These are phyloP conservation scores for Pogona vitticeps DNA, from an alignment of 2,113 vertebrate genomes.

Conservation along the genomic window DNA sequence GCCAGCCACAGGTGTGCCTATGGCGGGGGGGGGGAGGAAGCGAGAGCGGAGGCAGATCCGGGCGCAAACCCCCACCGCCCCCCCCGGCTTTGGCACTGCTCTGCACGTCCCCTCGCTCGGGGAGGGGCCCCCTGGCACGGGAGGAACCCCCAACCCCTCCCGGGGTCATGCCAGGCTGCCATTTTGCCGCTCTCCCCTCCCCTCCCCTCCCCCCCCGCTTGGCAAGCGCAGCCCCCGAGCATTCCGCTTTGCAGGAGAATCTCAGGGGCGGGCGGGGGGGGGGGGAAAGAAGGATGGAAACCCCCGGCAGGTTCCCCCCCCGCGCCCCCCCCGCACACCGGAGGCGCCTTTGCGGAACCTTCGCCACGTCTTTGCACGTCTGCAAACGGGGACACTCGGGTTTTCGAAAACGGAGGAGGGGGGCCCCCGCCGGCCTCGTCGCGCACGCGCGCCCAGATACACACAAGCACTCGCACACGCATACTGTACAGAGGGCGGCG, in stretches of 20 bases:
- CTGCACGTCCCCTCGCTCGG: background rate
- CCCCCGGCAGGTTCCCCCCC: background rate
- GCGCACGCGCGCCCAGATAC: background rate
- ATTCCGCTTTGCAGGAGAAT: background rate
- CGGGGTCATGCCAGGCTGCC: constrained; percentile 73
- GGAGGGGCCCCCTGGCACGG: background rate
- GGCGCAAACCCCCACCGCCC: too few species aligned
- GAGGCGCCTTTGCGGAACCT: too few species aligned
- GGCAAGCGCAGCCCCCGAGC: constrained; percentile 33
- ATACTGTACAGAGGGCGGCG: background rate
- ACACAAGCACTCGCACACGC: background rate
- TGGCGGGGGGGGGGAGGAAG: too few species aligned
- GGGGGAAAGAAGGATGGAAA: background rate
- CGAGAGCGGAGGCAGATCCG: too few species aligned
- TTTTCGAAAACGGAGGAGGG: too few species aligned
- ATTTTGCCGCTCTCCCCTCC: constrained; percentile 64
- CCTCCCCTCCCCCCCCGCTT: constrained; percentile 66
- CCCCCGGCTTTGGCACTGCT: too few species aligned
- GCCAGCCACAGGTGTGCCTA: background rate
- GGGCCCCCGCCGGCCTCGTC: too few species aligned
- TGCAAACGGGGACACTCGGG: too few species aligned
- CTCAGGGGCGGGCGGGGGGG: background rate
- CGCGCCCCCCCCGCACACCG: too few species aligned
- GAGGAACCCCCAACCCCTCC: too few species aligned
- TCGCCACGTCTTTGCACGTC: too few species aligned